These are phyloP conservation scores for Bombus waltoni DNA, from an alignment of 1,140 invertebrate species.

Conservation along the genomic window DNA sequence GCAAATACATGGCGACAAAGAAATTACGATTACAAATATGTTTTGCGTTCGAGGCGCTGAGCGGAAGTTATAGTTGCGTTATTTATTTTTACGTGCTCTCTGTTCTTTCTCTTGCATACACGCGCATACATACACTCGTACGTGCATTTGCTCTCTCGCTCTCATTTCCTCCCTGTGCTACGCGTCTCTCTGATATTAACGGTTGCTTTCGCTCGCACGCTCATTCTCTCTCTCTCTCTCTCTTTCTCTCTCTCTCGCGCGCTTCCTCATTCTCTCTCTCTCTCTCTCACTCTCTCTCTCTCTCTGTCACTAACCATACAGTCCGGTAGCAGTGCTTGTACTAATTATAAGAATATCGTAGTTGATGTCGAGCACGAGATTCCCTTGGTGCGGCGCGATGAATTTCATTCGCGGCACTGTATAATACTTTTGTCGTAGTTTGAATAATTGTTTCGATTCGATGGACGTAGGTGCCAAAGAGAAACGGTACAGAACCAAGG, in stretches of 20 bases:
- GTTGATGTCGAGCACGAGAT: slow-evolving; percentile 64
- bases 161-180: background rate
- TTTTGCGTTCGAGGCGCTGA: slow-evolving; percentile 80
- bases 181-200: background rate
- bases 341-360: slow-evolving; percentile 75
- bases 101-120: slow-evolving; percentile 23
- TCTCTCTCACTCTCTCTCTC: slow-evolving; percentile 31
- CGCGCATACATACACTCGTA: background rate
- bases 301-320: slow-evolving; percentile 72
- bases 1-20: slow-evolving; percentile 82
- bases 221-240: slow-evolving; percentile 14
- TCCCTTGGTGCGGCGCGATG: slow-evolving; percentile 21
- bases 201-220: background rate
- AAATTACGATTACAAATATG: slow-evolving; percentile 79
- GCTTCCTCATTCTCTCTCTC: background rate
- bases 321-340: slow-evolving; percentile 68
- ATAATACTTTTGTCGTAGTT: slow-evolving; percentile 44
- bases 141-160: background rate
- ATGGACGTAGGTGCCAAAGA: slow-evolving; percentile 27
- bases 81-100: slow-evolving; percentile 58
- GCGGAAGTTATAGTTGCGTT: slow-evolving; percentile 72
- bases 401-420: slow-evolving; percentile 15
- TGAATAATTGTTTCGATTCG: background rate
- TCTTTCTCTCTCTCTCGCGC: slow-evolving; percentile 54
- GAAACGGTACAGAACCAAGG: background rate